phyloP scores from a whole-genome alignment of 1,140 invertebrate species.

The Apis dorsata region DNA sequence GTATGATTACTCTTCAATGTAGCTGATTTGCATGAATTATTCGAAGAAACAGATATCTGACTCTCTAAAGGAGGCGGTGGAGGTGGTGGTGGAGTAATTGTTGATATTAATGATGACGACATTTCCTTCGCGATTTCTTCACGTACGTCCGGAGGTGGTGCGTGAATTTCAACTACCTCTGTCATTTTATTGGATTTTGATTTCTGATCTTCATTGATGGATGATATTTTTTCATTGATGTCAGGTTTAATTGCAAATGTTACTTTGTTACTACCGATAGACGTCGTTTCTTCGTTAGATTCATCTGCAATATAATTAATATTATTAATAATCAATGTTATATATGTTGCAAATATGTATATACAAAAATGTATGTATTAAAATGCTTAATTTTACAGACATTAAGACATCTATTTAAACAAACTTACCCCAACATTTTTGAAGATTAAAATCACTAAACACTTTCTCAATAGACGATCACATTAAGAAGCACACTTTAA shows the following conservation, averaged over 20 bases:
- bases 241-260: background rate
- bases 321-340: background rate
- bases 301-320: slow-evolving; percentile 10
- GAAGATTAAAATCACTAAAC: slow-evolving; percentile 3
- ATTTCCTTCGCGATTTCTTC: background rate
- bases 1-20: slow-evolving; percentile 61
- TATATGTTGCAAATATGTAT: too few relatives aligned
- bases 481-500: slow-evolving; percentile 37
- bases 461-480: slow-evolving; percentile 27
- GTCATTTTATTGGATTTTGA: background rate
- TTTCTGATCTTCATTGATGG: background rate
- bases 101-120: background rate
- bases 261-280: background rate
- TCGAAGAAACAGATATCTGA: slow-evolving; percentile 63
- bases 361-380: too few relatives aligned
- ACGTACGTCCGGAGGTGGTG: slow-evolving; percentile 12
- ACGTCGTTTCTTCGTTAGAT: background rate
- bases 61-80: slow-evolving; percentile 7
- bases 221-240: too few relatives aligned
- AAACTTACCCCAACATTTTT: slow-evolving; percentile 30
- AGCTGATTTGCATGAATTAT: slow-evolving; percentile 59
- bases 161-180: slow-evolving; percentile 27
- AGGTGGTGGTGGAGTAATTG: slow-evolving; percentile 57
- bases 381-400: background rate
- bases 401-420: background rate